Base-by-base conservation (phyloP, 2,888 invertebrate species). In the Eupsilia transversa region DNA sequence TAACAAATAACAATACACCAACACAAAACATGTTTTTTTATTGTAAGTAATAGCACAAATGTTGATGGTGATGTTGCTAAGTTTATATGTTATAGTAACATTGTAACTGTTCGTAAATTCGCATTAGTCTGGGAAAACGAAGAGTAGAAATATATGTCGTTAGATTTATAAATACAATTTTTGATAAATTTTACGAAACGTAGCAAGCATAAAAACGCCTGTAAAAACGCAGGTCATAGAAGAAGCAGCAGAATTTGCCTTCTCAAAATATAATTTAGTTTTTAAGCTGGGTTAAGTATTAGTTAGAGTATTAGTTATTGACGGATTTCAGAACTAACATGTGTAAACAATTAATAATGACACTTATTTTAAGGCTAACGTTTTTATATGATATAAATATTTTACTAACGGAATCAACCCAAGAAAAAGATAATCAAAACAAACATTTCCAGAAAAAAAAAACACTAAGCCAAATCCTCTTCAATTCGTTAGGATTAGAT, bases 181-280 rank as follows among this genome's bases (percentile, higher is more conserved):
- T 65, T 65, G 33, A 65, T n/a, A n/a, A n/a, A 33, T 54, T 65
- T 54, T 65, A 33, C 10, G 9, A 64, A n/a, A 64, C 49, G 2
- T 23, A 30, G 30, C 30, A 52, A n/a, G 7, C 20, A 17, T 30
- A 17, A 64, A 46, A 64, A 23, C 63, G 27, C 23, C 12, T 23
- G 23, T 46, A 30, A 23, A 14, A 30, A 12, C 27, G 41, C 61
- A 10, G 23, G n/a, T 33, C 17, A 10, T 33, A 33, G 5, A 52
- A 46, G 41, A 30, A 54, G 3, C 33, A 38, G 17, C 5, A 33
- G 23, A 33, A 33, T 33, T 54, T n/a, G 33, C 1, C n/a, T 56
- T 65, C 17, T 56, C 33, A 33, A 56, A 65, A 10, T 54, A n/a
- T 65, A n/a, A 52, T 54, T 5, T 64, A 33, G 52, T 9, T 52